Conservation (phyloP, 2,888 invertebrate genomes). For the Ptilodon capucinus region DNA sequence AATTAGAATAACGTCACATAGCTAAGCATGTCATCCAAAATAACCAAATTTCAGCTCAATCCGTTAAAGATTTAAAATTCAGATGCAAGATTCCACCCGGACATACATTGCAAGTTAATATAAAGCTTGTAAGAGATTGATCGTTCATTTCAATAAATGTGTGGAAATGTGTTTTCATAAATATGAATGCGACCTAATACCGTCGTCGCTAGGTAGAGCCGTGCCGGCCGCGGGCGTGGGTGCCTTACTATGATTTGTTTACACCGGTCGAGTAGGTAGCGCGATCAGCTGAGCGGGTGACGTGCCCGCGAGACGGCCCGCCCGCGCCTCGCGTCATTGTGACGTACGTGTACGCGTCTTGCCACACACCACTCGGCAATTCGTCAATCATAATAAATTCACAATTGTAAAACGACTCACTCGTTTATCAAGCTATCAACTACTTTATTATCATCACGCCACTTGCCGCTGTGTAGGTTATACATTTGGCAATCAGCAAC, state of each 20-base stretch:
- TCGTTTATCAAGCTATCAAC: background rate
- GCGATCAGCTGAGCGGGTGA: conserved; percentile 74
- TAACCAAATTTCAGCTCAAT: too few species aligned
- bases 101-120: too few species aligned
- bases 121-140: too few species aligned
- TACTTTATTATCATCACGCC: background rate
- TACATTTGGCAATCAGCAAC: too few species aligned
- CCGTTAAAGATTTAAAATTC: too few species aligned
- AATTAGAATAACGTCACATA: too few species aligned
- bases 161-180: conserved; percentile 33
- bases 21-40: too few species aligned
- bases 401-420: conserved; percentile 16
- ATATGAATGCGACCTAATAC: conserved; percentile 36
- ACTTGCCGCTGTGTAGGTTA: too few species aligned
- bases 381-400: conserved; percentile 31
- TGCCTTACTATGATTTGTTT: conserved; percentile 78
- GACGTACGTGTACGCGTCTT: conserved; percentile 35
- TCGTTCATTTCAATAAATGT: too few species aligned
- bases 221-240: conserved; percentile 56
- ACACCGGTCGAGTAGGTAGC: conserved; percentile 56
- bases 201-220: conserved; percentile 14
- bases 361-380: conserved; percentile 25
- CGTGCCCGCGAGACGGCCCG: conserved; percentile 43
- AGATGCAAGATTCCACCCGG: too few species aligned
- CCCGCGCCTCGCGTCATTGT: conserved; percentile 47